Conservation (phyloP, 2,797 vertebrate genomes). For the Hapalemur alaotrensis region DNA sequence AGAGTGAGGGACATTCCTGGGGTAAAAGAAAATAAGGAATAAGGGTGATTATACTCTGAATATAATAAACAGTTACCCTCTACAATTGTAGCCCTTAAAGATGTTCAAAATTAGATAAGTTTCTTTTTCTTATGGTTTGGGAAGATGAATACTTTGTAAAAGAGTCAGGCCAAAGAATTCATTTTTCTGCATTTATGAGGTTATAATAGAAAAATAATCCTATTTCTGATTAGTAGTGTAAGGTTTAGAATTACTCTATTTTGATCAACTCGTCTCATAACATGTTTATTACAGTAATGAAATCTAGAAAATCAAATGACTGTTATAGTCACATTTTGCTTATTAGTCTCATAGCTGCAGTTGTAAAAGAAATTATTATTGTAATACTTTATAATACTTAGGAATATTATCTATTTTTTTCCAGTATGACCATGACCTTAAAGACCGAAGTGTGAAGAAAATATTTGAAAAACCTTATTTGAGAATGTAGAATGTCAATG, state of each 20-base stretch:
- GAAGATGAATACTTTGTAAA: neutral
- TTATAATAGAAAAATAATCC: neutral
- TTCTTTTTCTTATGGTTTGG: neutral
- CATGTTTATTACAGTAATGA: neutral
- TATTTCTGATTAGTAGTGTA: neutral
- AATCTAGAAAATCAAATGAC: constrained; percentile 18
- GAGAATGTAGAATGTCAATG: neutral
- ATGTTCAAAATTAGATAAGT: neutral
- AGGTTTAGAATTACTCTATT: neutral
- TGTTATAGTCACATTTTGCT: neutral
- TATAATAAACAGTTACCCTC: neutral
- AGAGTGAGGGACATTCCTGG: neutral
- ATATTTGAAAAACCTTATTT: constrained; percentile 17
- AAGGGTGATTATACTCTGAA: neutral
- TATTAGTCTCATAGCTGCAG: neutral
- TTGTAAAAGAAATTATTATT: constrained; percentile 22
- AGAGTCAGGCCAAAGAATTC: neutral
- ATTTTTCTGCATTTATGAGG: neutral
- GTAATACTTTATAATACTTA: neutral
- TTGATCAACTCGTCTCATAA: neutral
- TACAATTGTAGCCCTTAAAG: neutral
- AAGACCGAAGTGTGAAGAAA: neutral
- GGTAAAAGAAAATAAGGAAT: neutral
- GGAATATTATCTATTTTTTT: neutral
- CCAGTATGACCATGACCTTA: neutral